Percentiles rank a stretch among this genome's conserved stretches.
Evolutionary conservation across 2,113 vertebrate species (phyloP).

Genomic region (Podiceps cristatus): DNA sequence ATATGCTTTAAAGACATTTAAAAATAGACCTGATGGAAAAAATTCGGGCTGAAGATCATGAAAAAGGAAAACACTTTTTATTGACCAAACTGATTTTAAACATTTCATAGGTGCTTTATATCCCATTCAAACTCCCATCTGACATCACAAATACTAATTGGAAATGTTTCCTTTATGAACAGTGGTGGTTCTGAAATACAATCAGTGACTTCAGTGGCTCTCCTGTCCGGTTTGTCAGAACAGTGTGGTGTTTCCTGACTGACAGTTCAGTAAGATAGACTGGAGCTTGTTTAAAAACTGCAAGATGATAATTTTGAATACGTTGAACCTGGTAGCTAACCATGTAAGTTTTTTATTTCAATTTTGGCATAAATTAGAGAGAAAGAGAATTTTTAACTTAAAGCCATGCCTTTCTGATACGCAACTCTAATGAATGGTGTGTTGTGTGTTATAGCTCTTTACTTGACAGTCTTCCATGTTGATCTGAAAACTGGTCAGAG

Average conservation of each 20-base stretch:
- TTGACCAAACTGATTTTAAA: not conserved
- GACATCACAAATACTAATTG: not conserved
- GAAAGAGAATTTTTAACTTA: not conserved
- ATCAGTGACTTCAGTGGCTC: not conserved
- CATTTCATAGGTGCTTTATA: not conserved
- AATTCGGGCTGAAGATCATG: not conserved
- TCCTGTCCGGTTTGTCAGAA: not conserved
- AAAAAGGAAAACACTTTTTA: not conserved
- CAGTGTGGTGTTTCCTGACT: not conserved
- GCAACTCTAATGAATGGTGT: not conserved
- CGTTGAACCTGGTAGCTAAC: not conserved
- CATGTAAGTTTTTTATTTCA: not conserved
- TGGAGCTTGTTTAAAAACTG: not conserved
- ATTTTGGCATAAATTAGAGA: not conserved
- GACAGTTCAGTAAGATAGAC: too few relatives aligned
- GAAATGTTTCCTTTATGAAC: not conserved
- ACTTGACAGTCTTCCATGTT: not conserved
- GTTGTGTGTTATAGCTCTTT: not conserved
- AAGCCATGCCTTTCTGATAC: not conserved
- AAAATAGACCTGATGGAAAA: not conserved
- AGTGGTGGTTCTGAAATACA: not conserved
- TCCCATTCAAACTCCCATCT: not conserved
- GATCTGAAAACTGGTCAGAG: not conserved
- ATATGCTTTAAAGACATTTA: not conserved
- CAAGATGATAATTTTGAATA: not conserved